phyloP scores from a whole-genome alignment of 2,888 invertebrate species.

The Anorthoa munda region DNA sequence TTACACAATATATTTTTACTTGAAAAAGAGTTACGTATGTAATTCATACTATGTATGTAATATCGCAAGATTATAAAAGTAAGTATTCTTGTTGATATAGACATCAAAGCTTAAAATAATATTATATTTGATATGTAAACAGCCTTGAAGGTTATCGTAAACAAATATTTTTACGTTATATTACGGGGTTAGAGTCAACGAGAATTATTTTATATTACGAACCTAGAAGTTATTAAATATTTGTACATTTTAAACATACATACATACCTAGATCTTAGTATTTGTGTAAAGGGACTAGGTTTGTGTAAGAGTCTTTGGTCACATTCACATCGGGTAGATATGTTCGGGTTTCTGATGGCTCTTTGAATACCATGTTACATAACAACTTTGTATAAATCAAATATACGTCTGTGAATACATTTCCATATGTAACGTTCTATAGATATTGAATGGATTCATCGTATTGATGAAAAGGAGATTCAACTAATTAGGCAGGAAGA shows the following conservation, averaged over 20 bases:
- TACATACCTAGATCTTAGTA: not conserved
- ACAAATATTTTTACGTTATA: conserved; percentile 18
- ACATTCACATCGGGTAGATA: conserved; percentile 20
- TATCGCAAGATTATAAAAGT: conserved; percentile 19
- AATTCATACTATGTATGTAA: conserved; percentile 17
- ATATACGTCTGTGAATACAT: conserved; percentile 9
- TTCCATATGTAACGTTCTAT: conserved; percentile 7
- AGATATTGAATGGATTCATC: not conserved
- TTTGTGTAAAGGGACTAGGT: not conserved
- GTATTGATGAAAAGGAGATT: conserved; percentile 22
- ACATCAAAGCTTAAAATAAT: conserved; percentile 47
- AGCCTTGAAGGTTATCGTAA: conserved; percentile 10
- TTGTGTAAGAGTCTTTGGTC: conserved; percentile 18
- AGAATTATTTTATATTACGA: conserved; percentile 29
- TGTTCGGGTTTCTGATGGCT: conserved; percentile 23
- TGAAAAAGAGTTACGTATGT: not conserved
- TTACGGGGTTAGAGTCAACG: conserved; percentile 17
- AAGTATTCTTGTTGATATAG: conserved; percentile 14
- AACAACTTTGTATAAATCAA: conserved; percentile 32
- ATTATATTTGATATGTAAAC: conserved; percentile 23
- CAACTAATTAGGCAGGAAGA: conserved; percentile 16
- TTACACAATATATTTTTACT: no score
- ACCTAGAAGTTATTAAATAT: conserved; percentile 25
- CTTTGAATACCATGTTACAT: conserved; percentile 33
- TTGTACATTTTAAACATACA: not conserved